Evolutionary conservation across 2,797 vertebrate genomes (phyloP).

Genomic region (Mycteria americana): DNA sequence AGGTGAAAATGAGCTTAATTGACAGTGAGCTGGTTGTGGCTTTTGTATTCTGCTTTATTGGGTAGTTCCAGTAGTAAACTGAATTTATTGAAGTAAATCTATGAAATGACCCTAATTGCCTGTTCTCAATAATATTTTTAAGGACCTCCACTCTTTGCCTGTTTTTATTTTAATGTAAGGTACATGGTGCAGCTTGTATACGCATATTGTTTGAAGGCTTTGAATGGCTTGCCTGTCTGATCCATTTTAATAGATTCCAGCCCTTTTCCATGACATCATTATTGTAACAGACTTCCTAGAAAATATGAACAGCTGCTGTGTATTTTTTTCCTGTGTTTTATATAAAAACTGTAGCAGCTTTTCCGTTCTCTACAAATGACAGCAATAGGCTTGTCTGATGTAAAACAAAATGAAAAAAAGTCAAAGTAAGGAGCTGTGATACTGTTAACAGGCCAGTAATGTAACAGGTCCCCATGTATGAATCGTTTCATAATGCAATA

Average conservation of each 20-base stretch:
- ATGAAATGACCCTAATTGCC: constrained; percentile 31
- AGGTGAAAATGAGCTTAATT: constrained; percentile 1
- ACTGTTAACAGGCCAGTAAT: constrained; percentile 54
- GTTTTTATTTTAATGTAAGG: constrained; percentile 32
- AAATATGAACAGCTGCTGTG: constrained; percentile 86
- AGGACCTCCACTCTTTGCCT: constrained; percentile 17
- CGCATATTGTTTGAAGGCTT: constrained; percentile 36
- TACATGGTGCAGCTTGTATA: constrained; percentile 49
- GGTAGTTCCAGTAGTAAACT: constrained; percentile 10
- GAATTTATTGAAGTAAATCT: constrained; percentile 37
- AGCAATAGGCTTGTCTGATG: constrained; percentile 50
- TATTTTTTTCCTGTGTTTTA: constrained; percentile 74
- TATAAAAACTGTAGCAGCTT: constrained; percentile 75
- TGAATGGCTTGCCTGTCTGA: constrained; percentile 72
- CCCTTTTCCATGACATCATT: constrained; percentile 86
- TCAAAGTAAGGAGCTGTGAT: constrained; percentile 46
- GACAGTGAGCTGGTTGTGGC: background rate
- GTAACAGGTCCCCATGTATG: constrained; percentile 20
- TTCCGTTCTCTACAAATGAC: constrained; percentile 53
- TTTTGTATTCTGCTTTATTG: constrained; percentile 27
- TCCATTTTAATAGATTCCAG: constrained; percentile 80
- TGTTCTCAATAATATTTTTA: constrained; percentile 9
- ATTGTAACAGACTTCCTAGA: constrained; percentile 83
- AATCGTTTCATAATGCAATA: constrained; percentile 43
- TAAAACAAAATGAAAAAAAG: constrained; percentile 52